Conservation (phyloP, 2,888 invertebrate genomes). For the Pachydiplax longipennis region DNA sequence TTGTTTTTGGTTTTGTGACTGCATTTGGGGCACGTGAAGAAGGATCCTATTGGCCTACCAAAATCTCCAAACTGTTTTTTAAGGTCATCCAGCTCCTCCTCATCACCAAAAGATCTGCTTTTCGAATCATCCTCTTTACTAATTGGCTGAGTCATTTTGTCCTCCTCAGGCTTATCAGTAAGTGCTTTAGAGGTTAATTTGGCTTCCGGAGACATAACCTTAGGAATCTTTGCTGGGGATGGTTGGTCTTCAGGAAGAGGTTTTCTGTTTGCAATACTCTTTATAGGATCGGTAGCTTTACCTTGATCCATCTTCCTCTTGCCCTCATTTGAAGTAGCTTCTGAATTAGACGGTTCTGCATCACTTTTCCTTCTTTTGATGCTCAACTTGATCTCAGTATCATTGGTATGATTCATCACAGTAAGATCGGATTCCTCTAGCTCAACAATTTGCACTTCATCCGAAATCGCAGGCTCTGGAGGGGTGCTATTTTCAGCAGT, state of each 20-base stretch:
- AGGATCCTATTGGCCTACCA: slow-evolving; percentile 57
- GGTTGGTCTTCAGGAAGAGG: neutral
- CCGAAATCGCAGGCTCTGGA: neutral
- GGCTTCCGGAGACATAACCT: neutral
- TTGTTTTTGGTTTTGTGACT: slow-evolving; percentile 66
- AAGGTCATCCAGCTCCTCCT: neutral
- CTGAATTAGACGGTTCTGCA: neutral
- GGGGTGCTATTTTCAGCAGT: slow-evolving; percentile 46
- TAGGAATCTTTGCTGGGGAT: neutral
- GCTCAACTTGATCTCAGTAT: neutral
- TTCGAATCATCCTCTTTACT: neutral
- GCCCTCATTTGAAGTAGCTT: neutral
- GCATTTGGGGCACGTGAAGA: slow-evolving; percentile 70
- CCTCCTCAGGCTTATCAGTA: neutral
- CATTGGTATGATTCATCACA: neutral
- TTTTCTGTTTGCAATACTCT: neutral
- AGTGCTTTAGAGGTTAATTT: neutral
- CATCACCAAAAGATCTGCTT: neutral
- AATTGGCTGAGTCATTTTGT: neutral
- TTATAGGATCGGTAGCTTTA: neutral
- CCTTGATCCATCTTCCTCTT: neutral
- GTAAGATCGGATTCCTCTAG: neutral
- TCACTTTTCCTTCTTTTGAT: neutral
- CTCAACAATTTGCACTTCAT: slow-evolving; percentile 4
- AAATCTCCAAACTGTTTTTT: neutral